phyloP scores from a whole-genome alignment of 2,888 invertebrate species.

The Tiliacea aurago region DNA sequence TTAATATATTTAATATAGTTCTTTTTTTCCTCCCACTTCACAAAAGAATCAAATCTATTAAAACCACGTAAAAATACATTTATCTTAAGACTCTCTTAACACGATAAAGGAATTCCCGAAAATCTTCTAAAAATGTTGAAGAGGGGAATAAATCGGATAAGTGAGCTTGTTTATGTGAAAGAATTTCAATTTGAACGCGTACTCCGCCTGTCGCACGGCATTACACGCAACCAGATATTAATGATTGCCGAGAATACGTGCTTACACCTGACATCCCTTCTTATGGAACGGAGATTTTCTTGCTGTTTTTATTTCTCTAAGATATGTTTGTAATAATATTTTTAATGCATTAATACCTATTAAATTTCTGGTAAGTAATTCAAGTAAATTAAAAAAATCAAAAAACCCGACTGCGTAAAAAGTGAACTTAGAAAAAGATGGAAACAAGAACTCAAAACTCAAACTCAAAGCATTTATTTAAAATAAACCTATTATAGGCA shows the following conservation, averaged over 20 bases:
- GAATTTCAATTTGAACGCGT: constrained; percentile 83
- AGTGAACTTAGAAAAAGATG: too few relatives aligned
- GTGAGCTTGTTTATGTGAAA: constrained; percentile 81
- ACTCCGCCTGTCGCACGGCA: constrained; percentile 80
- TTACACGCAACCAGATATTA: constrained; percentile 81
- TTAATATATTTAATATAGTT: too few relatives aligned
- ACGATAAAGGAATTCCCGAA: constrained; percentile 45
- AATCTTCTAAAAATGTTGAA: constrained; percentile 49
- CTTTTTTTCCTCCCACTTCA: too few relatives aligned
- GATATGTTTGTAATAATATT: too few relatives aligned
- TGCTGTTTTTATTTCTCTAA: not conserved
- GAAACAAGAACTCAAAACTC: too few relatives aligned
- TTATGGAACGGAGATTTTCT: not conserved
- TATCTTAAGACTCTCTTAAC: constrained; percentile 18
- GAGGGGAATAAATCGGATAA: constrained; percentile 82
- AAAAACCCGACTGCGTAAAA: too few relatives aligned
- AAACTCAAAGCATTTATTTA: too few relatives aligned
- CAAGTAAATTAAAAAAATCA: too few relatives aligned
- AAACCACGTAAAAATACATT: constrained; percentile 4
- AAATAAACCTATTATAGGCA: too few relatives aligned
- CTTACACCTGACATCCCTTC: constrained; percentile 38
- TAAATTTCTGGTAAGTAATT: not conserved
- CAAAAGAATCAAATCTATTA: not conserved
- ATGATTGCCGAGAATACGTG: constrained; percentile 76
- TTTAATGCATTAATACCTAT: not conserved